Percentiles rank a stretch among this genome's conserved stretches.
These are phyloP conservation scores for Circaetus cinerascens DNA, from an alignment of 2,113 vertebrate species.

Conservation along the genomic window DNA sequence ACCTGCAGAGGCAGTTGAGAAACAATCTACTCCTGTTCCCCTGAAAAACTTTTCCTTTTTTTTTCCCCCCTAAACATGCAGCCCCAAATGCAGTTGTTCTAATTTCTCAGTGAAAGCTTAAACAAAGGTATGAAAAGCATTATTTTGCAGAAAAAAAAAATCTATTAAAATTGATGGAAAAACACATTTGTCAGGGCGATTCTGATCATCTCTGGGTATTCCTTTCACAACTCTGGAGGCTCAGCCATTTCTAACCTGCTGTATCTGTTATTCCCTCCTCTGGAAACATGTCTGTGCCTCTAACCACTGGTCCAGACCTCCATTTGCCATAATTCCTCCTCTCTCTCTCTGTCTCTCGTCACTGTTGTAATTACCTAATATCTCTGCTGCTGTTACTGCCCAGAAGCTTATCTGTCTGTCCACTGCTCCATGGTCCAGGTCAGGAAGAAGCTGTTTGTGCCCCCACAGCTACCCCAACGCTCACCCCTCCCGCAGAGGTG, in stretches of 20 bases:
- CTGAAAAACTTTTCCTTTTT: background rate
- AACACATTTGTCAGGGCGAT: background rate
- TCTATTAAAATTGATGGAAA: background rate
- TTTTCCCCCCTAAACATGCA: background rate
- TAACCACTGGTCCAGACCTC: accelerated
- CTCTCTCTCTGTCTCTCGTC: background rate
- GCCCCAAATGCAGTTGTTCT: background rate
- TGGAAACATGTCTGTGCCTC: background rate
- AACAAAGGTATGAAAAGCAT: background rate
- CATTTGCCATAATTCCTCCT: background rate
- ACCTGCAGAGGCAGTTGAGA: background rate
- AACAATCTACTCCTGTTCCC: background rate
- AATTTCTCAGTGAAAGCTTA: background rate
- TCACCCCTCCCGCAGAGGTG: accelerated
- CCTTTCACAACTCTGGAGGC: background rate
- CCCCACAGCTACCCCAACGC: background rate
- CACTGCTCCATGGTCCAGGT: background rate
- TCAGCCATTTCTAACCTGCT: background rate
- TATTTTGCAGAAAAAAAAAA: background rate
- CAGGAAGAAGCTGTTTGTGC: background rate
- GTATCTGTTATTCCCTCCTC: background rate
- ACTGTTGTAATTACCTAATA: background rate
- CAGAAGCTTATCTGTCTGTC: background rate
- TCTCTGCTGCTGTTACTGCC: background rate
- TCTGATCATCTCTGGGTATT: too few relatives aligned